phyloP scores from a whole-genome alignment of 2,797 vertebrate species.

The Eptatretus atami region DNA sequence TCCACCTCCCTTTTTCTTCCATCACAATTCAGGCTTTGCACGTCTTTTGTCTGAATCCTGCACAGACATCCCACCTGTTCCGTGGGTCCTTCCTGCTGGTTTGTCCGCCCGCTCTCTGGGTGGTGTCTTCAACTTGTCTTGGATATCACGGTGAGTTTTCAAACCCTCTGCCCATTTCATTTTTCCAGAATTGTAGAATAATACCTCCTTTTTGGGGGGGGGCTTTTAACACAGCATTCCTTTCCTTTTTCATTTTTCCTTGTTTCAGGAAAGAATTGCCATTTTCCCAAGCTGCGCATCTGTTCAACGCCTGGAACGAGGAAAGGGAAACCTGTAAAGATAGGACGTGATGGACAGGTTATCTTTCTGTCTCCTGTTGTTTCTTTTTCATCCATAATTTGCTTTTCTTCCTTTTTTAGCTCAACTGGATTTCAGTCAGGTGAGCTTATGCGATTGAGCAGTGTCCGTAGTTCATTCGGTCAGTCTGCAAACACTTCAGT shows the following conservation, averaged over 20 bases:
- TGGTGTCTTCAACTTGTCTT: slow-evolving; percentile 96
- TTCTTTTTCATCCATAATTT: too few species aligned
- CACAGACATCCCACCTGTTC: slow-evolving; percentile 83
- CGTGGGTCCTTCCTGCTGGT: slow-evolving; percentile 88
- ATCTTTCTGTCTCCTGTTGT: slow-evolving; percentile 7
- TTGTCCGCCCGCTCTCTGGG: slow-evolving; percentile 97
- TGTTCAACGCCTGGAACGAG: slow-evolving; percentile 90
- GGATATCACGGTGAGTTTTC: slow-evolving; percentile 60
- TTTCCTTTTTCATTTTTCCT: slow-evolving; percentile 13
- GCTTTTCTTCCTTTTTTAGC: too few species aligned
- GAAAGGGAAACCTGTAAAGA: slow-evolving; percentile 93
- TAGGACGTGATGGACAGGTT: slow-evolving; percentile 93
- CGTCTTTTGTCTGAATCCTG: slow-evolving; percentile 69
- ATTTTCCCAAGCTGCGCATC: slow-evolving; percentile 75
- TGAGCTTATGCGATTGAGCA: too few species aligned
- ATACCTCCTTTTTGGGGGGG: too few species aligned
- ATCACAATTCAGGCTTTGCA: slow-evolving; percentile 36
- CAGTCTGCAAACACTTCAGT: too few species aligned
- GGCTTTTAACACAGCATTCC: slow-evolving; percentile 7
- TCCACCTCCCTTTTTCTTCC: not conserved
- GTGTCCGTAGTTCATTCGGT: too few species aligned
- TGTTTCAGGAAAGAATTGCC: slow-evolving; percentile 52
- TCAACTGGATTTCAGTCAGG: too few species aligned
- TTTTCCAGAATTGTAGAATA: too few species aligned
- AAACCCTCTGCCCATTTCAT: not conserved